Base-by-base conservation (phyloP, 2,888 invertebrate species). In the Odontocolon sp. region DNA sequence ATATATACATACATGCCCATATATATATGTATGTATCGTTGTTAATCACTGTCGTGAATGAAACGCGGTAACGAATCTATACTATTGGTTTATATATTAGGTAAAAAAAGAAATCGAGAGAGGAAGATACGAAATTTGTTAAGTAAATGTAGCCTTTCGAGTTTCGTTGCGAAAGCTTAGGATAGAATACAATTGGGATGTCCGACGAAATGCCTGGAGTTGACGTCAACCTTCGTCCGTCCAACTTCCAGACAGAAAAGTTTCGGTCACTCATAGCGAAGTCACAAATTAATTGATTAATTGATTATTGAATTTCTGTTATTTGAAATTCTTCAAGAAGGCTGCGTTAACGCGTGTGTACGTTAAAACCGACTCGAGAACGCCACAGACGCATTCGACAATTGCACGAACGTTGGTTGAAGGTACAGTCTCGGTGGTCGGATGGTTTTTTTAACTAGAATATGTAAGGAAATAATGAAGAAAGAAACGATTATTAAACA, bases 401-500 rank as follows among this genome's bases (percentile, higher is more conserved):
- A 28, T 28, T 21, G 23, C 21, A 50, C 40, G 54, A 66, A 36
- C 47, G 36, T 5, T n/a, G 14, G 33, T 64, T 50, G 14, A 64
- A 38, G 18, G 36, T 40, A 42, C 38, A 57, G 28, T 42, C 18
- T 31, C 1, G 23, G 11, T 28, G 42, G 45, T 21, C 38, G 11
- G 42, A 14, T 21, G 45, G 28, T n/a, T 16, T 38, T 23, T 28
- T 31, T 14, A 14, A 21, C 9, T 38, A 23, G 3, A 36, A 57
- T 11, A 33, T 23, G 6, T 57, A 42, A 64, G 50, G 18, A 75
- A 64, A 47, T 69, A 56, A 47, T 68, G 56, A 33, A 11, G n/a
- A 68, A n/a, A 14, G 26, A 47, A 57, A 57, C 23, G 47, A 36
- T 38, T 63, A 56, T 45, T 54, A 56, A 45, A 28, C 33, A 42